Evolutionary conservation across 1,140 invertebrate species (phyloP), one percentile per base, ranked within the genome.

Genomic region (Drosophila murphyi): DNA sequence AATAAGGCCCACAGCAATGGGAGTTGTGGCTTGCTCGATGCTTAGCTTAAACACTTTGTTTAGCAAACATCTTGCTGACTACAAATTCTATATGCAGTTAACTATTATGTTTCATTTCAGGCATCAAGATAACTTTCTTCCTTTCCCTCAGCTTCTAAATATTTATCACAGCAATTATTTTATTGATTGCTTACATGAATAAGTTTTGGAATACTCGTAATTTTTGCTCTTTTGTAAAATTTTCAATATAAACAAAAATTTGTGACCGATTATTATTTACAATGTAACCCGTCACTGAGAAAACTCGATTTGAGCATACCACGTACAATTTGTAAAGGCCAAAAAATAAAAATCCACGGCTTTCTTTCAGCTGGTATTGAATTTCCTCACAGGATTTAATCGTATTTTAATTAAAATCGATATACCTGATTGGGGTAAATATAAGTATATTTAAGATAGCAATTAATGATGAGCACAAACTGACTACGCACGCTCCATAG

Each of bases 251-350:
- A 63, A 68, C 72, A 62, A 62, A 80, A 68, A 62, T 80, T 78
- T 82, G 70, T 78, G 70, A 51, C 65, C 69, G 62, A 65, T 57
- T 31, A 78, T 69, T 68, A 65, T 81, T 78, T 74, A 41, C 6
- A 4, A 39, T 8, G 7, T 39, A 12, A 45, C 28, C 12, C 29
- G 1, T 48, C 3, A 28, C 29, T 20, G 5, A 43, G 5, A 3
- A 4, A 10, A 1, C 5, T 47, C 0, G 6, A 8, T 41, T 56
- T 5, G 5, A 0, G 7, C 2, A 47, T 59, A 59, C 28, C n/a
- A n/a, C 8, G 41, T 3, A 29, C 39, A 34, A 43, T n/a, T n/a
- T n/a, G n/a, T n/a, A n/a, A n/a, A n/a, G n/a, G 20, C 20, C 1
- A 20, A 20, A 20, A 20, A 20, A 20, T 20, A 20, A 20, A 20